These are phyloP conservation scores for Anoncus sp. DNA, from an alignment of 2,888 invertebrate genomes.

Conservation along the genomic window DNA sequence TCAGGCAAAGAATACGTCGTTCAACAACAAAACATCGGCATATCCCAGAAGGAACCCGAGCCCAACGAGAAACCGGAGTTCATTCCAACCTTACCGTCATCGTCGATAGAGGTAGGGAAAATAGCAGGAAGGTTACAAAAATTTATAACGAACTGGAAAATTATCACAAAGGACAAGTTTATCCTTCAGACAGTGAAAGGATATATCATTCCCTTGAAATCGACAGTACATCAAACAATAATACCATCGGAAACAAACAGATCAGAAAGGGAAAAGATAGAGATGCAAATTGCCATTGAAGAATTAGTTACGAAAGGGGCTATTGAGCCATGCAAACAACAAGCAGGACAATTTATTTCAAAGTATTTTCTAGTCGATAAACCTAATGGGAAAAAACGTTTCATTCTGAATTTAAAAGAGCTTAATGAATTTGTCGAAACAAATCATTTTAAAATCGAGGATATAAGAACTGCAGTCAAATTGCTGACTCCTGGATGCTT, in stretches of 20 bases:
- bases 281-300: conserved; percentile 28
- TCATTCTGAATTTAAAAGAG: conserved; percentile 68
- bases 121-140: conserved; percentile 38
- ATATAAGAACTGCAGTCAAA: conserved; percentile 61
- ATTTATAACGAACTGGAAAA: conserved; percentile 36
- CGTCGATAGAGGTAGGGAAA: conserved; percentile 38
- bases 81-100: conserved; percentile 22
- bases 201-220: conserved; percentile 49
- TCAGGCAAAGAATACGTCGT: conserved; percentile 9
- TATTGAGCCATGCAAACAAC: conserved; percentile 24
- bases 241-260: conserved; percentile 34
- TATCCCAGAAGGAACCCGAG: conserved; percentile 19
- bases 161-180: conserved; percentile 32
- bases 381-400: conserved; percentile 60
- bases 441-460: conserved; percentile 71
- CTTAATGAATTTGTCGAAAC: conserved; percentile 67
- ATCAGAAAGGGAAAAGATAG: conserved; percentile 26
- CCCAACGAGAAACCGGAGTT: conserved; percentile 5
- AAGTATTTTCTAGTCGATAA: conserved; percentile 66
- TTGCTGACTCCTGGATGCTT: conserved; percentile 8
- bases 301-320: conserved; percentile 49
- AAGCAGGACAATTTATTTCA: conserved; percentile 65
- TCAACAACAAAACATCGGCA: conserved; percentile 18
- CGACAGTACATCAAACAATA: conserved; percentile 11
- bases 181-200: conserved; percentile 39